Percentiles rank a stretch among this genome's conserved stretches.
phyloP scores from a whole-genome alignment of 1,140 invertebrate species.

The Stenopsyche tienmushanensis region DNA sequence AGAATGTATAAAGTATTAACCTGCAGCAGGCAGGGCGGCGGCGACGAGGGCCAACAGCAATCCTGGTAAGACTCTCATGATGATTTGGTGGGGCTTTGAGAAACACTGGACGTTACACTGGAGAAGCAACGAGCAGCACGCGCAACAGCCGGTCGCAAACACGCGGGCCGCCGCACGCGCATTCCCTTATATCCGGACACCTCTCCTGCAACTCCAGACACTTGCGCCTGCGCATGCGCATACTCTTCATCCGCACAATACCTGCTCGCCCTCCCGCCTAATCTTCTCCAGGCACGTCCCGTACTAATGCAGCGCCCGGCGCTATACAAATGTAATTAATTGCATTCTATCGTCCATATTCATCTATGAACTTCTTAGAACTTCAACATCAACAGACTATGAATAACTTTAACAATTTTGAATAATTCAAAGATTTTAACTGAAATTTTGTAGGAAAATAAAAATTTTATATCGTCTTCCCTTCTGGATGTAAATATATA shows the following conservation, averaged over 20 bases:
- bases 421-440: neutral
- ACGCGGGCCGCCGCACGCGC: neutral
- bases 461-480: too few relatives aligned
- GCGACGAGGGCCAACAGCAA: constrained; percentile 26
- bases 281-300: neutral
- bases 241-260: neutral
- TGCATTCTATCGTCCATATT: neutral
- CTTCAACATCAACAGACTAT: neutral
- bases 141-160: neutral
- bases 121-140: neutral
- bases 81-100: neutral
- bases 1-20: constrained; percentile 17
- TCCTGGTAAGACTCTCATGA: neutral
- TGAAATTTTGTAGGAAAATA: too few relatives aligned
- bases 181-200: neutral
- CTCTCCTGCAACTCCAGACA: constrained; percentile 1
- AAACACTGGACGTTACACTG: neutral
- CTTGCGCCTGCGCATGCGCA: neutral
- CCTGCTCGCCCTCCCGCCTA: neutral
- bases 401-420: neutral
- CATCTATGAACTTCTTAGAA: neutral
- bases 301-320: neutral
- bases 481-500: too few relatives aligned
- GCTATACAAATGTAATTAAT: neutral
- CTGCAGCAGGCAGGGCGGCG: constrained; percentile 23